Evolutionary conservation across 2,113 vertebrate genomes (phyloP), one percentile per base, ranked within the genome.

Genomic region (Dascyllus trimaculatus): DNA sequence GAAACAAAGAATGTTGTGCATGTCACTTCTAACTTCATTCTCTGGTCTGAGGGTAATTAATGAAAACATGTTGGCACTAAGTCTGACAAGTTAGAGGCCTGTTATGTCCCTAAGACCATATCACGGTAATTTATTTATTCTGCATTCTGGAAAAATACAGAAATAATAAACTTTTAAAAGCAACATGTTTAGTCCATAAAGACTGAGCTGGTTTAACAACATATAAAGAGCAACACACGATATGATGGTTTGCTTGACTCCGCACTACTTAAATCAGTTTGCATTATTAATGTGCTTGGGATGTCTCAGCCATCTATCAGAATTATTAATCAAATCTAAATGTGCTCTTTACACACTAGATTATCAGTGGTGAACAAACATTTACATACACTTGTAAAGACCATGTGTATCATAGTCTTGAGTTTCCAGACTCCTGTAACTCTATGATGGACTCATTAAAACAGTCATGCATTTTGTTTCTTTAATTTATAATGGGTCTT

Each of bases 301-400:
- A 60, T 24, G n/a, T 71, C 45, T 21, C 45, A 35, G 26, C 56
- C 56, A 71, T 60, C 69, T 71, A 54, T 32, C 68, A 71, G 68
- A 59, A 48, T 58, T 49, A 59, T 71, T 38, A 60, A 60, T 0
- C n/a, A 10, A 19, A 59, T 32, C n/a, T 38, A 59, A 49, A 24
- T 19, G 5, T 11, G 51, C 26, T 59, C 29, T 60, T 48, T 35
- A 35, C 32, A 10, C 32, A 35, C 32, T 35, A 35, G 29, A 6
- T 6, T 29, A 29, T 5, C 29, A 1, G 32, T 35, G 8, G 6
- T 35, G 32, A 35, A 35, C 32, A 35, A 35, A 35, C 8, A 8
- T 35, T 35, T 9, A 35, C 32, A 35, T 35, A 9, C 9, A 10
- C 32, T 35, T 35, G 32, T 35, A 10, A 35, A 35, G 8, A 35